Evolutionary conservation across 2,797 vertebrate species (phyloP).

Genomic region (Graptemys geographica): DNA sequence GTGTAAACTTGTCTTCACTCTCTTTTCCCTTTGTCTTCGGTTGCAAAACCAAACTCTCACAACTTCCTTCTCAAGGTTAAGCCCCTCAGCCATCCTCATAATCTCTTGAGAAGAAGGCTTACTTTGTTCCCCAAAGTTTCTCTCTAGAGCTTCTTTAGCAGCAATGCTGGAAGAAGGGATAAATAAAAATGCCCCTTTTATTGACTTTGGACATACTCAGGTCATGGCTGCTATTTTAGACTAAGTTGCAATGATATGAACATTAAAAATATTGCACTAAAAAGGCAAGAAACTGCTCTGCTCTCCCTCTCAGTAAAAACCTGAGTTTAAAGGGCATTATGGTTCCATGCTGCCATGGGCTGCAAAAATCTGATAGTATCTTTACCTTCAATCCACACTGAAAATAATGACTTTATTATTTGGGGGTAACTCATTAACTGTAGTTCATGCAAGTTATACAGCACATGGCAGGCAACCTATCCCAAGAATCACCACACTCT

Average conservation of each 20-base stretch:
- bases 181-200: slow-evolving; percentile 38
- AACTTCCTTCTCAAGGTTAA: slow-evolving; percentile 98
- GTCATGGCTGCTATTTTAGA: not conserved
- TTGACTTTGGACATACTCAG: not conserved
- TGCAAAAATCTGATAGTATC: accelerated
- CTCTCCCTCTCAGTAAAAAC: not conserved
- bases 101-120: slow-evolving; percentile 99
- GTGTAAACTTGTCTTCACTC: slow-evolving; percentile 96
- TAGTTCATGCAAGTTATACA: not conserved
- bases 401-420: not conserved
- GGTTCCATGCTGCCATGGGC: accelerated
- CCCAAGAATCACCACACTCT: not conserved
- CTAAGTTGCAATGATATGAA: not conserved
- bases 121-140: slow-evolving; percentile 94
- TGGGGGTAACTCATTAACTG: not conserved
- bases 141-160: slow-evolving; percentile 96
- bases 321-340: not conserved
- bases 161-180: slow-evolving; percentile 85
- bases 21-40: slow-evolving; percentile 95
- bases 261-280: not conserved
- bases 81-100: slow-evolving; percentile 93
- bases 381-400: not conserved
- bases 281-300: accelerated
- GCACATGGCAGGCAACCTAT: accelerated
- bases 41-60: slow-evolving; percentile 99